A percentile compares a stretch with the other conserved stretches of the same genome.
phyloP scores from a whole-genome alignment of 1,140 invertebrate species.

The Hylaeus anthracinus region DNA sequence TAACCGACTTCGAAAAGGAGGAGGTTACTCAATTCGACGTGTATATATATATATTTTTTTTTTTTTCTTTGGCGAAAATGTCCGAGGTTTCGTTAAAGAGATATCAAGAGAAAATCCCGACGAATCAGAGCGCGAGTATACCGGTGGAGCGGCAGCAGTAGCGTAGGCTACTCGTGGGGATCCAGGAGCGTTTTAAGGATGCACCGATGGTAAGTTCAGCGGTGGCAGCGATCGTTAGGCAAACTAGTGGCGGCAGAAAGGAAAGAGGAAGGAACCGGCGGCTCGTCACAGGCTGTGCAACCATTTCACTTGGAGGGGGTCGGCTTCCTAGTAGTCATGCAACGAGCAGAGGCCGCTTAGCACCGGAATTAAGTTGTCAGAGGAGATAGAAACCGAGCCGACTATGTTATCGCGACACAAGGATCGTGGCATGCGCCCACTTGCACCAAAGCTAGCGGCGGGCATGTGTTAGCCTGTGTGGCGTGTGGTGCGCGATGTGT shows the following conservation, averaged over 20 bases:
- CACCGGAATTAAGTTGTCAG: slow-evolving; percentile 74
- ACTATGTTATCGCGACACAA: slow-evolving; percentile 71
- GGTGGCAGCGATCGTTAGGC: slow-evolving; percentile 1
- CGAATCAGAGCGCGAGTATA: too few species aligned
- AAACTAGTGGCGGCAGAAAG: background rate
- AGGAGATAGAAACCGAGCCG: slow-evolving; percentile 66
- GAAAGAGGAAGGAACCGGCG: background rate
- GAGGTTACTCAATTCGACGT: too few species aligned
- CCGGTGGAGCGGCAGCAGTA: too few species aligned
- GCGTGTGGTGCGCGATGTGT: background rate
- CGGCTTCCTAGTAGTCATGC: background rate
- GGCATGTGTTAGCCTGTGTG: slow-evolving; percentile 36
- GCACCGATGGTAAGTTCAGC: background rate
- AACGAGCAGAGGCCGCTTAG: slow-evolving; percentile 14
- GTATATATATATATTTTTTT: too few species aligned
- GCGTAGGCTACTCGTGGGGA: too few species aligned
- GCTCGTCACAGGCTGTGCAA: background rate
- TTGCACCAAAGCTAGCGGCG: slow-evolving; percentile 51
- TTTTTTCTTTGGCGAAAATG: too few species aligned
- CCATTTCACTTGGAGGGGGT: background rate
- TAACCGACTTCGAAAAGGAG: too few species aligned
- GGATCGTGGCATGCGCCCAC: slow-evolving; percentile 72
- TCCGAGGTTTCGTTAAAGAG: too few species aligned
- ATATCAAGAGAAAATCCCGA: too few species aligned
- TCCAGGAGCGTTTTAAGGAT: background rate